Evolutionary conservation across 2,888 invertebrate genomes (phyloP).

Genomic region (Caenorhabditis sp.): DNA sequence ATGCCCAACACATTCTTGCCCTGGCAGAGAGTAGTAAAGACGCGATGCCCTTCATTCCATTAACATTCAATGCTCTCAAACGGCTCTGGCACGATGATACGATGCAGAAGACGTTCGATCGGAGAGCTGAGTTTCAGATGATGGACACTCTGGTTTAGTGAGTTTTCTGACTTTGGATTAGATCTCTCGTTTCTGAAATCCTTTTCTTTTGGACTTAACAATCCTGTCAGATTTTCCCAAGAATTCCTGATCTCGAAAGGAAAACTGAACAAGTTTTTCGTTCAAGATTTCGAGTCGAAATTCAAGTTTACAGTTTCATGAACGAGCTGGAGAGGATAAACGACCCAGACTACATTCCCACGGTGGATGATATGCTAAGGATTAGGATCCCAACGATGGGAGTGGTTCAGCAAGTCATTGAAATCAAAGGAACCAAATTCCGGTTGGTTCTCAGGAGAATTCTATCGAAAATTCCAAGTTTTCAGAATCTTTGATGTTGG

Average conservation of each 20-base stretch:
- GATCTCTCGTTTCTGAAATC: no score
- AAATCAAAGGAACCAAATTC: constrained; percentile 70
- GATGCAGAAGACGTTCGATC: constrained; percentile 66
- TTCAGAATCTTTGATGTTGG: constrained; percentile 74
- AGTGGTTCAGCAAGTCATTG: constrained; percentile 68
- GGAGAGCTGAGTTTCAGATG: constrained; percentile 67
- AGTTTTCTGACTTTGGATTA: constrained; percentile 34
- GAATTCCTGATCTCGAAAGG: no score
- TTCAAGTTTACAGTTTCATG: constrained; percentile 68
- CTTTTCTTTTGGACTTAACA: no score
- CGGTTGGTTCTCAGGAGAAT: constrained; percentile 43
- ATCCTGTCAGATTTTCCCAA: no score
- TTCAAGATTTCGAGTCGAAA: no score
- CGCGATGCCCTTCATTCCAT: constrained; percentile 35
- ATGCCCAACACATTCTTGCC: constrained; percentile 56
- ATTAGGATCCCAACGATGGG: constrained; percentile 72
- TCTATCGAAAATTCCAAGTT: neutral
- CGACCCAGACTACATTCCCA: constrained; percentile 63
- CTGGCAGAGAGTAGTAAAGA: constrained; percentile 62
- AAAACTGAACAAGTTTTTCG: no score
- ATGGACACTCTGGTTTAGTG: constrained; percentile 68
- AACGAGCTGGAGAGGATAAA: constrained; percentile 66
- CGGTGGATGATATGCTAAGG: constrained; percentile 66
- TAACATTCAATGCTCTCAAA: constrained; percentile 40
- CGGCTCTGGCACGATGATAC: constrained; percentile 68